phyloP scores from a whole-genome alignment of 2,113 vertebrate genomes.

The Vireo altiloquus region DNA sequence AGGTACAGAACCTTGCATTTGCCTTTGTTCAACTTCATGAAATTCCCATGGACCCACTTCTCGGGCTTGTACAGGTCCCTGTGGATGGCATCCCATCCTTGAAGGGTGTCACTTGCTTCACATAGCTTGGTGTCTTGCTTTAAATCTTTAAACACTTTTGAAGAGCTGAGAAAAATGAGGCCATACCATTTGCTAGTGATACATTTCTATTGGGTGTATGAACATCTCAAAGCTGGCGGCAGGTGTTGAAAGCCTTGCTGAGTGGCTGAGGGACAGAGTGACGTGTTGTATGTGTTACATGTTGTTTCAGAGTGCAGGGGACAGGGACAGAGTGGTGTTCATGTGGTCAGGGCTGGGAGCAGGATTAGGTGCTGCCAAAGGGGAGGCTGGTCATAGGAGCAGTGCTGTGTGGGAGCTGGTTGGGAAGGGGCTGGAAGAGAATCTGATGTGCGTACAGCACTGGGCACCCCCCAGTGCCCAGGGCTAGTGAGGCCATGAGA shows the following conservation, averaged over 20 bases:
- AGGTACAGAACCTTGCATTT: not conserved
- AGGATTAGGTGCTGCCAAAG: not conserved
- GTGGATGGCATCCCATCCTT: not conserved
- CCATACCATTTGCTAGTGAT: not conserved
- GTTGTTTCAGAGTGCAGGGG: not conserved
- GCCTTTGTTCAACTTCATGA: not conserved
- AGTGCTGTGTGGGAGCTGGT: not conserved
- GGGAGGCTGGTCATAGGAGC: not conserved
- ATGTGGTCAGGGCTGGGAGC: not conserved
- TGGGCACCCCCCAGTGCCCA: not conserved
- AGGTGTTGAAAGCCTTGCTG: not conserved
- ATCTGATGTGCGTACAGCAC: not conserved
- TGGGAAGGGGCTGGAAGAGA: not conserved
- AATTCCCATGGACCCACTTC: not conserved
- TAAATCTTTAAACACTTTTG: not conserved
- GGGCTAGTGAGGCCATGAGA: accelerated
- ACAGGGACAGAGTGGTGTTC: not conserved
- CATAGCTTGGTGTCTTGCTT: not conserved
- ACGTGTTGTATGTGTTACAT: not conserved
- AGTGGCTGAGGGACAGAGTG: not conserved
- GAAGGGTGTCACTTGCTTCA: not conserved
- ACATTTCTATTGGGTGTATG: not conserved
- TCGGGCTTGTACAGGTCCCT: not conserved
- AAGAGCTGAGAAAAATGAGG: not conserved
- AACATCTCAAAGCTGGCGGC: not conserved